Evolutionary conservation across 2,113 vertebrate genomes (phyloP).

Genomic region (Numenius arquata): DNA sequence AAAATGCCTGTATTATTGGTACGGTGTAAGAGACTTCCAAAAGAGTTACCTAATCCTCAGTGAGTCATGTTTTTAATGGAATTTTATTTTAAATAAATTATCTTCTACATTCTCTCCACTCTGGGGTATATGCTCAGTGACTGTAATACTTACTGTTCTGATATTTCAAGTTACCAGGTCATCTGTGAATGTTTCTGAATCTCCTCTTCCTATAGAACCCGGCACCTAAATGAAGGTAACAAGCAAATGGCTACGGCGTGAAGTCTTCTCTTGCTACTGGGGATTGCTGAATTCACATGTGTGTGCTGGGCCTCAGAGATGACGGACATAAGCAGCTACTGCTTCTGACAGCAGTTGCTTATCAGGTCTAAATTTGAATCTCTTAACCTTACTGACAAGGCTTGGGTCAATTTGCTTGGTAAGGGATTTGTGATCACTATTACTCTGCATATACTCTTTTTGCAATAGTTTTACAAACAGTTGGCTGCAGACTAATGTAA

Average conservation of each 20-base stretch:
- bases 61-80: background rate
- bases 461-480: background rate
- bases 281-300: background rate
- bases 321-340: background rate
- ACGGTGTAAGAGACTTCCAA: background rate
- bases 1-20: background rate
- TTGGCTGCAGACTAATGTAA: background rate
- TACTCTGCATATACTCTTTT: background rate
- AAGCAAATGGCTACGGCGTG: background rate
- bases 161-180: background rate
- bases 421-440: background rate
- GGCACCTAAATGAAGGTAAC: background rate
- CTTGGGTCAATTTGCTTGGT: background rate
- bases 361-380: background rate
- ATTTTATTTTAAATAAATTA: background rate
- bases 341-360: slow-evolving; percentile 22
- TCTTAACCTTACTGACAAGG: background rate
- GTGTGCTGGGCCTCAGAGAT: background rate
- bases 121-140: background rate
- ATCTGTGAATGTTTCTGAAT: background rate
- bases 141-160: background rate
- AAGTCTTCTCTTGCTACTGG: background rate
- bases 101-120: background rate
- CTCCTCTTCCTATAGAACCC: background rate
- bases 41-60: background rate